phyloP scores from a whole-genome alignment of 2,113 vertebrate species.

The Heterochromis multidens region DNA sequence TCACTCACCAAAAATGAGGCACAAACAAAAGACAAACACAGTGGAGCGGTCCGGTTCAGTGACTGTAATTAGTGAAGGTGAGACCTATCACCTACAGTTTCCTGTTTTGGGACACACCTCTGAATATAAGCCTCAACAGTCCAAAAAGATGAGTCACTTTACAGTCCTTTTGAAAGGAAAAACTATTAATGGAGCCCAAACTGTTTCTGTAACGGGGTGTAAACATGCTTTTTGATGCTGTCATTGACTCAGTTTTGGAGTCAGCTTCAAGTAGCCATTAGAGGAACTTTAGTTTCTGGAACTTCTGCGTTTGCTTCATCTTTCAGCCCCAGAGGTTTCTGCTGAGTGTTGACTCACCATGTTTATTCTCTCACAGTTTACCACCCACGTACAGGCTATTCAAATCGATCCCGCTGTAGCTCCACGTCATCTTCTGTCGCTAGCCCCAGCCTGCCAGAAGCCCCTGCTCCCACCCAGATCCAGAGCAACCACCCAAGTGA shows the following conservation, averaged over 20 bases:
- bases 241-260: background rate
- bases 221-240: background rate
- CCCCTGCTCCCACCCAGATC: slow-evolving; percentile 55
- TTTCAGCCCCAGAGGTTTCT: background rate
- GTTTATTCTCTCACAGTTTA: slow-evolving; percentile 75
- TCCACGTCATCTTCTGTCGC: slow-evolving; percentile 75
- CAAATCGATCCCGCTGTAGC: slow-evolving; percentile 83
- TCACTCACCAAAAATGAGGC: background rate
- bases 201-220: background rate
- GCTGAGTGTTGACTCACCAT: background rate
- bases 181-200: background rate
- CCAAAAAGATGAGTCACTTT: background rate
- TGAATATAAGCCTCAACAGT: background rate
- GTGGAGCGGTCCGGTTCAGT: background rate
- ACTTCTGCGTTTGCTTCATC: background rate
- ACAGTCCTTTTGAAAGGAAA: background rate
- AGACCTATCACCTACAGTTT: background rate
- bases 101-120: background rate
- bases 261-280: background rate
- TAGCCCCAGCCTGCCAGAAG: slow-evolving; percentile 47
- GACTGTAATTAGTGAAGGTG: background rate
- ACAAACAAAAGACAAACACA: background rate
- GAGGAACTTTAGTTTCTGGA: background rate
- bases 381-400: slow-evolving; percentile 91
- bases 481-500: slow-evolving; percentile 58